phyloP scores from a whole-genome alignment of 2,113 vertebrate genomes.

The Syngnathoides biaculeatus region DNA sequence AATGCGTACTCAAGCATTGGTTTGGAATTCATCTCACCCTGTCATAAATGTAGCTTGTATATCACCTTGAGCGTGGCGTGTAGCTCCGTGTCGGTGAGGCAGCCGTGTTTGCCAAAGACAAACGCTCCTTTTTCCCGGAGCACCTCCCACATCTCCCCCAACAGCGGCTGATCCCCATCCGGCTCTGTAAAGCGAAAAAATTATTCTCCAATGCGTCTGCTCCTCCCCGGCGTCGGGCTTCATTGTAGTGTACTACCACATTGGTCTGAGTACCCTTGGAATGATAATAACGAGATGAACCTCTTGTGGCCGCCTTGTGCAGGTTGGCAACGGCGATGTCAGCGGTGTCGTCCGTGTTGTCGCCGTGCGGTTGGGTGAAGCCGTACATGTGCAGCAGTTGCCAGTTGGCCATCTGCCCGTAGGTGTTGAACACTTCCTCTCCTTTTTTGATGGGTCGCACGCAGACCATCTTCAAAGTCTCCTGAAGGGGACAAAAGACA shows the following conservation, averaged over 20 bases:
- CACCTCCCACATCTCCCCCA: slow-evolving; percentile 79
- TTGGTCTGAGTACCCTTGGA: background rate
- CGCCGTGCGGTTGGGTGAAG: slow-evolving; percentile 80
- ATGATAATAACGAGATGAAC: slow-evolving; percentile 54
- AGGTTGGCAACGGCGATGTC: slow-evolving; percentile 83
- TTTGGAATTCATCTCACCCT: too few species aligned
- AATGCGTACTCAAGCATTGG: background rate
- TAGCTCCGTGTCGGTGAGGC: slow-evolving; percentile 85
- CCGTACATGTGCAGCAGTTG: slow-evolving; percentile 97
- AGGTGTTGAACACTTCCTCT: slow-evolving; percentile 93
- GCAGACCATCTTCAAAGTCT: slow-evolving; percentile 84
- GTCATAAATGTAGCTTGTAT: too few species aligned
- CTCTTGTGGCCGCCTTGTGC: slow-evolving; percentile 72
- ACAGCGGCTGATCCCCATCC: slow-evolving; percentile 62
- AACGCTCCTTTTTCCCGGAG: slow-evolving; percentile 81
- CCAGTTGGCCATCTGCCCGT: slow-evolving; percentile 93
- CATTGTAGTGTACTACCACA: too few species aligned
- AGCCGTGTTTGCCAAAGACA: slow-evolving; percentile 81
- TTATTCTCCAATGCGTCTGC: too few species aligned
- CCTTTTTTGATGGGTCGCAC: slow-evolving; percentile 73
- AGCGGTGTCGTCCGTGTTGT: slow-evolving; percentile 83
- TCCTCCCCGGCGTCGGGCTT: too few species aligned
- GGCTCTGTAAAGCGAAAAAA: slow-evolving; percentile 42
- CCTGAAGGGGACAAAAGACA: slow-evolving; percentile 59
- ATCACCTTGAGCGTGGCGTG: slow-evolving; percentile 82